Conservation (phyloP, 2,113 vertebrate genomes). For the Sorex fumeus region DNA sequence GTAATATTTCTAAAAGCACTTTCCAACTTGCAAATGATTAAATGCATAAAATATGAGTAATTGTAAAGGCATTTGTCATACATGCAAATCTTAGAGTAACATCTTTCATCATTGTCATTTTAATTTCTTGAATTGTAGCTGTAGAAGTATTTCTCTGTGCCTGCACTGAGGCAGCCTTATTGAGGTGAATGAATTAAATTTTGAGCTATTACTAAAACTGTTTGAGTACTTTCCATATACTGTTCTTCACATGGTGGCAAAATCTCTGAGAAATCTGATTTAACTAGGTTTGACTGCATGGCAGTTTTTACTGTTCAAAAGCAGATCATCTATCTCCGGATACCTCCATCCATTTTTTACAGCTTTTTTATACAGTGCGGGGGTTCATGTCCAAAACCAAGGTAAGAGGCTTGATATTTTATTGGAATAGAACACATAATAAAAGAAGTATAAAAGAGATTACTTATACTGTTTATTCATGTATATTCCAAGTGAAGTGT, state of each 20-base stretch:
- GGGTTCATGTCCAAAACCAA: background rate
- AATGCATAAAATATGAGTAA: background rate
- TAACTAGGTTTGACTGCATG: background rate
- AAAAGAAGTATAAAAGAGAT: conserved; percentile 2
- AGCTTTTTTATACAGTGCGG: background rate
- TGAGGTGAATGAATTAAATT: background rate
- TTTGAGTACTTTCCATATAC: background rate
- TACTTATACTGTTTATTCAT: conserved; percentile 10
- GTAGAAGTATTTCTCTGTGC: background rate
- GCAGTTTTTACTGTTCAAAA: background rate
- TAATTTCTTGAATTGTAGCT: conserved; percentile 34
- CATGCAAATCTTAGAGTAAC: background rate
- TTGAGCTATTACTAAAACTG: background rate
- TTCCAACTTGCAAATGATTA: conserved; percentile 43
- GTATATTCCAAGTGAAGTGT: background rate
- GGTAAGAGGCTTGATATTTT: background rate
- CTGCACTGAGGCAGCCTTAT: background rate
- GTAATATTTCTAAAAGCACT: conserved; percentile 38
- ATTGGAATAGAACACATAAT: background rate
- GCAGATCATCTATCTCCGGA: background rate
- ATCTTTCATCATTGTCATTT: background rate
- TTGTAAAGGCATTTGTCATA: conserved; percentile 44
- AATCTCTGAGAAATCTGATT: background rate
- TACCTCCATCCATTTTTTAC: background rate
- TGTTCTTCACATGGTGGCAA: background rate